These are phyloP conservation scores for Aphrophora alni DNA, from an alignment of 2,888 invertebrate species.

Conservation along the genomic window DNA sequence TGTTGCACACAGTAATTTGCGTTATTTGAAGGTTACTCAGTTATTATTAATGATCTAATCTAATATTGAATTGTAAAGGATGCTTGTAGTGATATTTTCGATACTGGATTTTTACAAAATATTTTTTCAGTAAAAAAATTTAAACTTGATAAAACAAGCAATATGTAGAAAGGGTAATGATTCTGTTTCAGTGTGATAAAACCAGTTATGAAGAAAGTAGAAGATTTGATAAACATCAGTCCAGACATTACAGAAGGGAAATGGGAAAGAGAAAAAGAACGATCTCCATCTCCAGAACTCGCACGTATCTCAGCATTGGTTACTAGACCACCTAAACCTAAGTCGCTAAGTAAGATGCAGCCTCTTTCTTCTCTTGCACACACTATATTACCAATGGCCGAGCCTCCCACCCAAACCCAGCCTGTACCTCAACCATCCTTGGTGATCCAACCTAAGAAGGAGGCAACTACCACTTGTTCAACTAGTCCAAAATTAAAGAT, in stretches of 20 bases:
- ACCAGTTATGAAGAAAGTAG: conserved; percentile 69
- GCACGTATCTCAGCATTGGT: conserved; percentile 84
- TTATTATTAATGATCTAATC: too few species aligned
- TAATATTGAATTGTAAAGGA: too few species aligned
- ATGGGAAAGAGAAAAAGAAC: conserved; percentile 56
- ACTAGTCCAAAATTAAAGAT: conserved; percentile 19
- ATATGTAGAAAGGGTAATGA: too few species aligned
- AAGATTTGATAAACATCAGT: conserved; percentile 45
- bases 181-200: conserved; percentile 65
- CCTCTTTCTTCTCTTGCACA: conserved; percentile 26
- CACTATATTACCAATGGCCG: conserved; percentile 19
- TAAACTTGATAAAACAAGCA: too few species aligned
- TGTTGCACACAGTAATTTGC: too few species aligned
- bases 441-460: conserved; percentile 23
- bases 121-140: too few species aligned
- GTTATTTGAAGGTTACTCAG: too few species aligned
- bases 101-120: too few species aligned
- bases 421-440: not conserved
- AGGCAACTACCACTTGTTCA: conserved; percentile 2
- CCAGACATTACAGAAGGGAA: conserved; percentile 55
- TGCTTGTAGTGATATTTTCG: too few species aligned
- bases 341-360: conserved; percentile 36
- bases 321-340: conserved; percentile 75
- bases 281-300: conserved; percentile 80
- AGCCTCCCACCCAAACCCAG: not conserved